Evolutionary conservation across 1,140 invertebrate species (phyloP), one percentile per base, ranked within the genome.

Genomic region (Ostrea edulis): DNA sequence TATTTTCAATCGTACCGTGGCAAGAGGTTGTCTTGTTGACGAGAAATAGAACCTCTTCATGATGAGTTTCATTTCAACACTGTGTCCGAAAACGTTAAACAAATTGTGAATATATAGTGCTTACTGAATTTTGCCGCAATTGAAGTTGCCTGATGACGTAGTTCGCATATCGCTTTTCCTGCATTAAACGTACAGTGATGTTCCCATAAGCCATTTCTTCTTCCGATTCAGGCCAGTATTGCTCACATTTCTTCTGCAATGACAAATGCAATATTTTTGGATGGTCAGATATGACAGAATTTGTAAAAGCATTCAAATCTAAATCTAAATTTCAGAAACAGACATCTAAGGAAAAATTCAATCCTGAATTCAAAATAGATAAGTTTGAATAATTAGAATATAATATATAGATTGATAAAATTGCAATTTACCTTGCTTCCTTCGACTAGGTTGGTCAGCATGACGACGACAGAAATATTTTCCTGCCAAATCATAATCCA

Each of bases 401-500:
- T 77, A n/a, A 44, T 29, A 8, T 5, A 2, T 12, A 77, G 11
- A 77, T 0, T 77, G 8, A 77, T 12, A 77, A 14, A 12, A n/a
- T 2, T 25, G 8, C 12, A 8, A 8, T 9, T 44, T 90, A 93
- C 92, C 87, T 86, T 87, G 52, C 86, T 88, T 8, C 91, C 87
- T 86, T 93, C 93, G 12, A 90, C 51, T 8, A 91, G 82, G 7
- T 89, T 89, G 7, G 89, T 90, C 82, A 92, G 58, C 91, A 92
- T 91, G 54, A 91, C 86, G 12, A 92, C 88, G 0, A 86, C 35
- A 11, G 82, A 51, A 8, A 89, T 84, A 4, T 90, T 87, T 81
- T 92, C 90, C 54, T 92, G 88, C 88, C 89, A 93, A 12, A 93
- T 84, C 91, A 93, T 92, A 9, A 51, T 52, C 92, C 92, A 93